Evolutionary conservation across 1,140 invertebrate species (phyloP), one percentile per base, ranked within the genome.

Genomic region (Leguminivora glycinivorella): DNA sequence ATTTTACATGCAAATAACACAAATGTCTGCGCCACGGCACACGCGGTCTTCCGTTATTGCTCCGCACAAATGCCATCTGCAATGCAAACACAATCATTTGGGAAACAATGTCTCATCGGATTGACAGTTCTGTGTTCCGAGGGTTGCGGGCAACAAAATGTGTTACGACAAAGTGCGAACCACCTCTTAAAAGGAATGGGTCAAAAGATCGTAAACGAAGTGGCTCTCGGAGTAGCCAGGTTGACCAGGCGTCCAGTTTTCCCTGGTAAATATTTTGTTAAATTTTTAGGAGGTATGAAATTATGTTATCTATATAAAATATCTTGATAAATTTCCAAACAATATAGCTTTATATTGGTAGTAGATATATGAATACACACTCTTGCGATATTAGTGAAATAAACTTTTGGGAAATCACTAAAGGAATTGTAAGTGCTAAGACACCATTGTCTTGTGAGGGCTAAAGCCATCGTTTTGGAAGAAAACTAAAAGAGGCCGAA

Each of bases 1-100:
- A 72, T 67, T 77, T 73, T 70, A 70, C 69, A 56, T 29, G 47
- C 40, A 43, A 52, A 69, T 56, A 69, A 19, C 47, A 56, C 47
- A 56, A 52, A 52, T 69, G 67, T 69, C 40, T 56, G 40, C 34
- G 43, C 14, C 43, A 17, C n/a, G 47, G 34, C 40, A 52, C 47
- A 43, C 67, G 67, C 56, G 67, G 67, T 22, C 43, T 25, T 24
- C 67, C 26, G 25, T 69, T 47, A 69, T 69, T 69, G 29, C 34
- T 52, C 67, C 19, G n/a, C 40, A 31, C 26, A 63, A 63, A 34
- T 63, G 58, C 25, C 26, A 29, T 60, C 56, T 60, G n/a, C 58
- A 63, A n/a, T 63, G 58, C 58, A 63, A 63, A 63, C 56, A 26
- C 58, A 63, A 63, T 63, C 24, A 34, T 63, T 29, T 63, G 26